A percentile compares a stretch with the other conserved stretches of the same genome.
Conservation (phyloP, 1,140 invertebrate species). For the Galleria mellonella region DNA sequence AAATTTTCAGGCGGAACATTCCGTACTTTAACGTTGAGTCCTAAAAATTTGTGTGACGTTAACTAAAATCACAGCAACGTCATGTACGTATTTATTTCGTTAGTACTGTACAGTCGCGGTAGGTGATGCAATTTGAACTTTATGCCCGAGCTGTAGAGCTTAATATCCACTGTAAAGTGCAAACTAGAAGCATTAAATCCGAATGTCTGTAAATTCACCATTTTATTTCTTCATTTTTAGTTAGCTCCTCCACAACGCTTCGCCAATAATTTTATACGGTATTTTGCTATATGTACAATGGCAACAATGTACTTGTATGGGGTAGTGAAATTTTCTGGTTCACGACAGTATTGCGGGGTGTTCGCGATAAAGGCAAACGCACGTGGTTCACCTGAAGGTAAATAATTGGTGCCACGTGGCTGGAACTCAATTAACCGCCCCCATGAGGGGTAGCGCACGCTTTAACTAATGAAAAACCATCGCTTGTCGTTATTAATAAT, state of each 20-base stretch:
- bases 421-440: constrained; percentile 55
- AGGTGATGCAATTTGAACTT: constrained; percentile 28
- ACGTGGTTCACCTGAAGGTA: constrained; percentile 61
- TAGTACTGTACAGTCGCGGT: constrained; percentile 7
- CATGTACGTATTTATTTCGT: constrained; percentile 30
- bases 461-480: constrained; percentile 37
- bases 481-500: constrained; percentile 11
- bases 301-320: too few species aligned
- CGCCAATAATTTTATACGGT: constrained; percentile 33
- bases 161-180: constrained; percentile 13
- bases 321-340: too few species aligned
- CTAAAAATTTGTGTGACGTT: constrained; percentile 14
- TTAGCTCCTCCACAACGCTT: constrained; percentile 61
- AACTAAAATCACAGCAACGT: constrained; percentile 42
- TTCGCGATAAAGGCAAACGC: constrained; percentile 17
- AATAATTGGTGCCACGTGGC: constrained; percentile 68
- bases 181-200: constrained; percentile 49
- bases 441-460: constrained; percentile 36
- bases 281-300: constrained; percentile 1
- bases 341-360: too few species aligned
- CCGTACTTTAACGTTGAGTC: neutral
- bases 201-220: constrained; percentile 63
- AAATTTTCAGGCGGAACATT: too few species aligned
- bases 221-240: constrained; percentile 68
- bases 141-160: constrained; percentile 28